phyloP scores from a whole-genome alignment of 2,113 vertebrate genomes.

The Trogon surrucura region DNA sequence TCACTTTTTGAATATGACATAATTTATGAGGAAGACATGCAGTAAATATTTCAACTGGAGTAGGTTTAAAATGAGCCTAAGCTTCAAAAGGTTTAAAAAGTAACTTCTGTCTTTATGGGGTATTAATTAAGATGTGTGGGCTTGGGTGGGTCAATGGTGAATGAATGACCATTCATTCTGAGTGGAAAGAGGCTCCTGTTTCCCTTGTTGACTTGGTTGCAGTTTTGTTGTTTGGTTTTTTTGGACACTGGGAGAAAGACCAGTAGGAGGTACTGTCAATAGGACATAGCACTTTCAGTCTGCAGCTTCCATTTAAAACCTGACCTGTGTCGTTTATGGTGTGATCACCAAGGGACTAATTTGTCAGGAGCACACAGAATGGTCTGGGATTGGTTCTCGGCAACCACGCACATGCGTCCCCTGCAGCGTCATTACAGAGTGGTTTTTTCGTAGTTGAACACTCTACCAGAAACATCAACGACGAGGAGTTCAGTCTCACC shows the following conservation, averaged over 20 bases:
- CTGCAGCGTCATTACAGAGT: not conserved
- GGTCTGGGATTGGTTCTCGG: not conserved
- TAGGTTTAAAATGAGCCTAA: slow-evolving; percentile 65
- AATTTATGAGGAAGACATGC: slow-evolving; percentile 64
- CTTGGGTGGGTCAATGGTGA: not conserved
- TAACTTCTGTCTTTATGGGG: slow-evolving; percentile 21
- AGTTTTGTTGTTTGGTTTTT: not conserved
- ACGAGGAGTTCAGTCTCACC: not conserved
- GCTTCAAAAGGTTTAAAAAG: slow-evolving; percentile 42
- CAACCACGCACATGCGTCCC: not conserved
- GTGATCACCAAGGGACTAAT: not conserved
- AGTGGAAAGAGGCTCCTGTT: not conserved
- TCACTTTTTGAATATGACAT: slow-evolving; percentile 63
- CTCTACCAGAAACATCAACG: not conserved
- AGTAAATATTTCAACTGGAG: slow-evolving; percentile 62
- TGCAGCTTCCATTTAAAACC: not conserved
- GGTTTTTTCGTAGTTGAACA: not conserved
- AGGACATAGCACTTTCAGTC: not conserved
- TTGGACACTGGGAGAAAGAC: not conserved
- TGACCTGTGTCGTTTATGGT: not conserved
- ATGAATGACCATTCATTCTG: not conserved
- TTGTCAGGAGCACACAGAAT: not conserved
- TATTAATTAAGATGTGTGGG: slow-evolving; percentile 35
- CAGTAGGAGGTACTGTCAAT: not conserved
- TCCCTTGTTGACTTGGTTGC: not conserved